A percentile compares a stretch with the other conserved stretches of the same genome.
phyloP scores from a whole-genome alignment of 2,113 vertebrate species.

The Bujurquina vittata region DNA sequence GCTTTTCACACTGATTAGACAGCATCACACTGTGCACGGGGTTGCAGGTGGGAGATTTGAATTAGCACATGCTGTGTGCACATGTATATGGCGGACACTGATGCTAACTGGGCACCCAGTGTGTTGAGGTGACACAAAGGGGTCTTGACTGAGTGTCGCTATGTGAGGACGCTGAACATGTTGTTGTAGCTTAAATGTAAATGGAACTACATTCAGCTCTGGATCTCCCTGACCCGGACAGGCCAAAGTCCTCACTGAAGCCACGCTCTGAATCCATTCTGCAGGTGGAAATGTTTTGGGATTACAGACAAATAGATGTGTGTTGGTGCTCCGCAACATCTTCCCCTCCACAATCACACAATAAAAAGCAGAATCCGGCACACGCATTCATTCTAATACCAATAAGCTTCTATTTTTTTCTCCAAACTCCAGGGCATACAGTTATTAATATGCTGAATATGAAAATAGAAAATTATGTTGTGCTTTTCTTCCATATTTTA shows the following conservation, averaged over 20 bases:
- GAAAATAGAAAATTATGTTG: constrained; percentile 42
- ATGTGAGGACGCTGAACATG: background rate
- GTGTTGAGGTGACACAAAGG: background rate
- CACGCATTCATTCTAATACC: constrained; percentile 37
- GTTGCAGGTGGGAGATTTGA: background rate
- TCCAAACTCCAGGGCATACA: constrained; percentile 32
- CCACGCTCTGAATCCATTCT: background rate
- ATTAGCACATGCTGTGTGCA: background rate
- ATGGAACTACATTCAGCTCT: background rate
- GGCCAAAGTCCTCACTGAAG: background rate
- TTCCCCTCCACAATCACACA: constrained; percentile 5
- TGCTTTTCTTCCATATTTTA: constrained; percentile 39
- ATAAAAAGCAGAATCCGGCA: constrained; percentile 5
- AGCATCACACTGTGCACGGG: background rate
- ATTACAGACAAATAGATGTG: constrained; percentile 13
- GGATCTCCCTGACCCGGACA: background rate
- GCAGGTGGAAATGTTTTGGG: constrained; percentile 32
- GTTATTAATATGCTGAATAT: constrained; percentile 61
- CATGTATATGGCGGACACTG: background rate
- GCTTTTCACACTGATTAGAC: constrained; percentile 16
- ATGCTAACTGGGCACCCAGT: background rate
- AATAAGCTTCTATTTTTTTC: constrained; percentile 34
- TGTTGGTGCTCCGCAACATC: background rate
- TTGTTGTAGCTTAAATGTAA: background rate
- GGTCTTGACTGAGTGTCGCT: background rate